Conservation (phyloP, 2,113 vertebrate species). For the Ancistrus triradiatus region DNA sequence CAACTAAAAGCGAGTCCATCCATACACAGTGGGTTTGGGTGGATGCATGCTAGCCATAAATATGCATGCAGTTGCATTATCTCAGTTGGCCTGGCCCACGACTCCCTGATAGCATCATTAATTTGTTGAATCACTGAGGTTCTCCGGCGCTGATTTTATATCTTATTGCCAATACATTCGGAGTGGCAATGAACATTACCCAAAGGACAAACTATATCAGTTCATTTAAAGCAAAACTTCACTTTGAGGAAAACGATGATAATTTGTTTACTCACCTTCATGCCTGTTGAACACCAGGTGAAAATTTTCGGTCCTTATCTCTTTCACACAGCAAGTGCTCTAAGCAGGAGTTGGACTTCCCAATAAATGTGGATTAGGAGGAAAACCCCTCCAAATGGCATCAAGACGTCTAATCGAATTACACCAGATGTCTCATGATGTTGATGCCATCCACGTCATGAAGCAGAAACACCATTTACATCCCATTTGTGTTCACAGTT, state of each 20-base stretch:
- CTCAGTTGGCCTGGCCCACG: conserved; percentile 36
- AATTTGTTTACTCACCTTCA: conserved; percentile 24
- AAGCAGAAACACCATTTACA: too few relatives aligned
- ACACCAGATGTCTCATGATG: neutral
- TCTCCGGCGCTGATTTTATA: conserved; percentile 41
- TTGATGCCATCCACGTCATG: too few relatives aligned
- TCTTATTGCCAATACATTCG: conserved; percentile 6
- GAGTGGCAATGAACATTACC: conserved; percentile 7
- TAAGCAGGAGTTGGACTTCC: neutral
- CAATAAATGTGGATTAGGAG: conserved; percentile 8
- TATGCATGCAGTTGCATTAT: conserved; percentile 46
- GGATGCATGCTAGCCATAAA: conserved; percentile 49
- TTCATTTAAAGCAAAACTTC: neutral
- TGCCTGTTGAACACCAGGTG: conserved; percentile 17
- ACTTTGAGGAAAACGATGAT: conserved; percentile 12
- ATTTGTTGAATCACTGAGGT: conserved; percentile 62
- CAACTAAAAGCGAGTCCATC: conserved; percentile 54
- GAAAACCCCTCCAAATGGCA: neutral
- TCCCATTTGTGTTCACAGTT: too few relatives aligned
- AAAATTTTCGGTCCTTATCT: conserved; percentile 8
- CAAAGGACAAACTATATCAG: conserved; percentile 23
- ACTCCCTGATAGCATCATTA: conserved; percentile 52
- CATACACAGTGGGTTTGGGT: conserved; percentile 40
- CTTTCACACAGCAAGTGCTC: neutral
- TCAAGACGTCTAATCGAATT: neutral